Conservation (phyloP, 2,888 invertebrate species). For the Lepidocyrtinus sp. region DNA sequence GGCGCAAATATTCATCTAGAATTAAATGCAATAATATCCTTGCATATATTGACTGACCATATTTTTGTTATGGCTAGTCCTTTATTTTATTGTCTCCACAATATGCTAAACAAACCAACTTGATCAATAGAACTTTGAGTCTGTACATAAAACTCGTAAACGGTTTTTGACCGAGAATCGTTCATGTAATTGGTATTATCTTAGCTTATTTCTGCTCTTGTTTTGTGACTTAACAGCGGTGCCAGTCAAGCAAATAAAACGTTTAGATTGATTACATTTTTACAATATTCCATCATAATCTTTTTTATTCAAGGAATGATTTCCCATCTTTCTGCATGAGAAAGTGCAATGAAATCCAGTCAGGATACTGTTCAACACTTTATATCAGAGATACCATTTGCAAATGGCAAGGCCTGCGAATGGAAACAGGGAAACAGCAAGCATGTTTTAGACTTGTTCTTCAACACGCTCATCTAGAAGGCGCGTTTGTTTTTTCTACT, state of each 20-base stretch:
- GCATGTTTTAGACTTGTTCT: no score
- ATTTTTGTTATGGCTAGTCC: no score
- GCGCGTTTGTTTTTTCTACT: neutral
- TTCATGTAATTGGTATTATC: neutral
- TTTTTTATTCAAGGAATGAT: neutral
- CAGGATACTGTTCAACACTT: no score
- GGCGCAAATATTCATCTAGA: no score
- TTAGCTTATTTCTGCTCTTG: neutral
- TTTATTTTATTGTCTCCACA: no score
- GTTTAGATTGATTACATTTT: constrained; percentile 8
- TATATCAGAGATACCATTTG: no score
- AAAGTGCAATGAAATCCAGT: neutral
- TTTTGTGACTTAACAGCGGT: neutral
- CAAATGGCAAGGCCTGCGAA: no score
- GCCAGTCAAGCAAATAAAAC: constrained; percentile 3
- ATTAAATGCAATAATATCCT: no score
- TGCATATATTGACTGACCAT: no score
- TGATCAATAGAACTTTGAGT: neutral
- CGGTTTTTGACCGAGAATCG: neutral
- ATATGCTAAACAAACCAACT: neutral
- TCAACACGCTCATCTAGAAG: neutral
- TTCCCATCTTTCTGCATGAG: neutral
- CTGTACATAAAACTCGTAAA: neutral
- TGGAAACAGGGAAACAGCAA: no score
- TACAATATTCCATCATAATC: constrained; percentile 11